phyloP scores from a whole-genome alignment of 1,140 invertebrate genomes.

The Coenobita brevimanus region DNA sequence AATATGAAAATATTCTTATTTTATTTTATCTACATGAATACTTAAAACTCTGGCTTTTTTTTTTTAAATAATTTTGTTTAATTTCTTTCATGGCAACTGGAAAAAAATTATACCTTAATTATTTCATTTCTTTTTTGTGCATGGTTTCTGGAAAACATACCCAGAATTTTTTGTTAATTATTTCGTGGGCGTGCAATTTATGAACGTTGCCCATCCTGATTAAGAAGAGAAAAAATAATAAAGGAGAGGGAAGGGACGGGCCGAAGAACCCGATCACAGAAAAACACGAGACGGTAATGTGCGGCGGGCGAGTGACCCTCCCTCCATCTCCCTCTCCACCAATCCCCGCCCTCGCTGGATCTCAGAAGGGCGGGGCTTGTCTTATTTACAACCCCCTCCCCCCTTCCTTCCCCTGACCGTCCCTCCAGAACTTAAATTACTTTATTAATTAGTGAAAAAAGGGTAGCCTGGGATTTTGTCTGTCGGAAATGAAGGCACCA shows the following conservation, averaged over 20 bases:
- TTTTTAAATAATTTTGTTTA: too few species aligned
- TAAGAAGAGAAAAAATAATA: slow-evolving; percentile 37
- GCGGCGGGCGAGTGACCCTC: slow-evolving; percentile 12
- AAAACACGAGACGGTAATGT: slow-evolving; percentile 61
- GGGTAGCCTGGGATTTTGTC: not conserved
- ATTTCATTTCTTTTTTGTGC: too few species aligned
- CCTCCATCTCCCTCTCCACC: slow-evolving; percentile 18
- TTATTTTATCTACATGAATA: too few species aligned
- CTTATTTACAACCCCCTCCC: slow-evolving; percentile 20
- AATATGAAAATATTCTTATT: too few species aligned
- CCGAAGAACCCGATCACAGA: slow-evolving; percentile 47
- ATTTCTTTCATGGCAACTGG: not conserved
- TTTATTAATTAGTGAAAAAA: slow-evolving; percentile 60
- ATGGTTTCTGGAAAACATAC: too few species aligned
- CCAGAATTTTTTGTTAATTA: not conserved
- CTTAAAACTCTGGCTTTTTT: too few species aligned
- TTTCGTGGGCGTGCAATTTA: slow-evolving; percentile 33
- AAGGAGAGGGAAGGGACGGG: not conserved
- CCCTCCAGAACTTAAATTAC: slow-evolving; percentile 45
- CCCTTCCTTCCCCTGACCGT: slow-evolving; percentile 12
- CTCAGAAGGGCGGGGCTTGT: slow-evolving; percentile 30
- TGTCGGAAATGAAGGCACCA: slow-evolving; percentile 17
- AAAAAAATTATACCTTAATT: too few species aligned
- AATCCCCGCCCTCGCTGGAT: slow-evolving; percentile 9
- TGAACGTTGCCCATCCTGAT: slow-evolving; percentile 46